phyloP scores from a whole-genome alignment of 2,113 vertebrate species.

The Himantopus leucocephalus region DNA sequence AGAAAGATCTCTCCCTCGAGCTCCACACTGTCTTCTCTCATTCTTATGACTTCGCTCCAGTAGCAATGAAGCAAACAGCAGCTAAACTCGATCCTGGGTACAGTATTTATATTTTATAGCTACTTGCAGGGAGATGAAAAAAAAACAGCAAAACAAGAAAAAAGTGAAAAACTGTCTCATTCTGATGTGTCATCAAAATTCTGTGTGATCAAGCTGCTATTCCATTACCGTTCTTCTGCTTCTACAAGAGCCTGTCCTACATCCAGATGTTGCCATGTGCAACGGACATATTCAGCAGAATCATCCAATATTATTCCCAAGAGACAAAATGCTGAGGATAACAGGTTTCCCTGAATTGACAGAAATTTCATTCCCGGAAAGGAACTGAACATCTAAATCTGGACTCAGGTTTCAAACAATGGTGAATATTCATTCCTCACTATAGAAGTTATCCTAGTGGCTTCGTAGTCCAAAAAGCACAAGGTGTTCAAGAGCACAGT shows the following conservation, averaged over 20 bases:
- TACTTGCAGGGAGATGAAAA: background rate
- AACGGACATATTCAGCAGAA: background rate
- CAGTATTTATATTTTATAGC: background rate
- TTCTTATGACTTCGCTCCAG: background rate
- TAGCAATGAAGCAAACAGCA: background rate
- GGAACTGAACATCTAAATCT: background rate
- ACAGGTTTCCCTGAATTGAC: background rate
- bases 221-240: background rate
- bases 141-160: background rate
- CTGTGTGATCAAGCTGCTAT: fast-evolving
- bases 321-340: background rate
- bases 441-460: background rate
- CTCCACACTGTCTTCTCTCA: background rate
- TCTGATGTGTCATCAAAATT: background rate
- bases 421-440: background rate
- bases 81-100: background rate
- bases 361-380: background rate
- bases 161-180: background rate
- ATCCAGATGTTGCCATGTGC: background rate
- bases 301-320: background rate
- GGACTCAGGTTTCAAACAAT: background rate
- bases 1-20: background rate
- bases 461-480: background rate
- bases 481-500: background rate
- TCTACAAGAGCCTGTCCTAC: background rate